Conservation (phyloP, 2,888 invertebrate species). For the Rhamphomyia laevipes region DNA sequence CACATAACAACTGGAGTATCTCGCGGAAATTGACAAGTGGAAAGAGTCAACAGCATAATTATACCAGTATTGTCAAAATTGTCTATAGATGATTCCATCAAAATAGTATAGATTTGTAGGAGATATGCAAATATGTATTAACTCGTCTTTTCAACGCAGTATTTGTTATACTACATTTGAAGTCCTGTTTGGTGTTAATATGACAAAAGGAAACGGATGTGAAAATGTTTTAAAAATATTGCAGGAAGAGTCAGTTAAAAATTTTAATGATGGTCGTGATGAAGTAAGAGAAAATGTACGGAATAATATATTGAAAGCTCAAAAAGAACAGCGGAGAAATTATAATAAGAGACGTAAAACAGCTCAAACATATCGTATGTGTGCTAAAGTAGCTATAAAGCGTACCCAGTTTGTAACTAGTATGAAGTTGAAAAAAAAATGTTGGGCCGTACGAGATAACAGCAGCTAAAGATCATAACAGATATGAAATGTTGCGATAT, state of each 20-base stretch:
- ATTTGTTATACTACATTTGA: background rate
- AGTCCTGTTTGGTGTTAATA: background rate
- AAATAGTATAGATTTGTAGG: background rate
- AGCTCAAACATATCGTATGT: too few species aligned
- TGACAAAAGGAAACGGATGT: background rate
- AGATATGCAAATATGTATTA: too few species aligned
- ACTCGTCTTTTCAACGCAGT: too few species aligned
- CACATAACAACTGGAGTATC: too few species aligned
- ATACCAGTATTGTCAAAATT: background rate
- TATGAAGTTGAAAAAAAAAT: background rate
- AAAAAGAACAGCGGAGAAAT: too few species aligned
- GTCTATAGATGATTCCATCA: background rate
- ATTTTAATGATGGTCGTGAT: background rate
- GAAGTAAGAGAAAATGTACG: background rate
- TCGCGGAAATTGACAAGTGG: too few species aligned
- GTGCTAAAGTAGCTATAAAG: background rate
- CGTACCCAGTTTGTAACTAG: background rate
- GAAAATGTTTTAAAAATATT: background rate
- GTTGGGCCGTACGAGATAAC: background rate
- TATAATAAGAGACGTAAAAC: too few species aligned
- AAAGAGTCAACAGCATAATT: background rate
- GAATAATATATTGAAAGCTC: too few species aligned
- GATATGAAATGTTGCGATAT: background rate
- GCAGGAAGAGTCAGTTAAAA: background rate
- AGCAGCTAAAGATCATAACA: background rate